Base-by-base conservation (phyloP, 2,888 invertebrate species). In the Nasonia oneida region DNA sequence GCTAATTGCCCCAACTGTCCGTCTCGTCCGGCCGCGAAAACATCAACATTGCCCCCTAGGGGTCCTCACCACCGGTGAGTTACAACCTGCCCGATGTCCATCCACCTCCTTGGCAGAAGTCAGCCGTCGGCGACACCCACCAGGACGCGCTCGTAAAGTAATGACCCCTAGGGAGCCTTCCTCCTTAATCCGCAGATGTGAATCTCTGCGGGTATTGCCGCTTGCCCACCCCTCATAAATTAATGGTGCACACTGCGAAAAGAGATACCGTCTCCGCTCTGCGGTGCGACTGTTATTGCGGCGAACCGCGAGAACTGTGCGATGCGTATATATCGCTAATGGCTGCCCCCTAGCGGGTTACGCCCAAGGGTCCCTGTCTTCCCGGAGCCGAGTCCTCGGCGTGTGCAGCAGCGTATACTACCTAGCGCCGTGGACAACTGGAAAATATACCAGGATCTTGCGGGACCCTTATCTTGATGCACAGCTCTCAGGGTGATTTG, bases 271-370 rank as follows among this genome's bases (percentile, higher is more conserved):
- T n/a, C 23, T 14, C 8, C 18, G 42, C 42, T 14, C 12, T n/a
- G 47, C 75, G 15, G 42, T 82, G 81, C 71, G 64, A 15, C 6
- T 37, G 42, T 37, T 15, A 14, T 85, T 82, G 85, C 82, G 82
- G 82, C 82, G 42, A 85, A 86, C 86, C 86, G 78, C 85, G 79
- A 73, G 37, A 47, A n/a, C 53, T 53, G 15, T 53, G 18, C 18
- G 5, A 18, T 53, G 53, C 82, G 33, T 50, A 14, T 37, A 14
- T 29, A 67, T 73, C 83, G 70, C 75, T 86, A 86, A 86, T 86
- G 86, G 84, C 80, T 77, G 33, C 67, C 67, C 64, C 78, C 82
- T 81, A 61, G 61, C 42, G 84, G 81, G 84, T 84, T 78, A 84
- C 81, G 81, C 84, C 84, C 81, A 47, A 70, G 42, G 33, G 70